These are phyloP conservation scores for Dendrophyllia cribrosa DNA, from an alignment of 64 coral and sea anemone genomes.

Conservation along the genomic window DNA sequence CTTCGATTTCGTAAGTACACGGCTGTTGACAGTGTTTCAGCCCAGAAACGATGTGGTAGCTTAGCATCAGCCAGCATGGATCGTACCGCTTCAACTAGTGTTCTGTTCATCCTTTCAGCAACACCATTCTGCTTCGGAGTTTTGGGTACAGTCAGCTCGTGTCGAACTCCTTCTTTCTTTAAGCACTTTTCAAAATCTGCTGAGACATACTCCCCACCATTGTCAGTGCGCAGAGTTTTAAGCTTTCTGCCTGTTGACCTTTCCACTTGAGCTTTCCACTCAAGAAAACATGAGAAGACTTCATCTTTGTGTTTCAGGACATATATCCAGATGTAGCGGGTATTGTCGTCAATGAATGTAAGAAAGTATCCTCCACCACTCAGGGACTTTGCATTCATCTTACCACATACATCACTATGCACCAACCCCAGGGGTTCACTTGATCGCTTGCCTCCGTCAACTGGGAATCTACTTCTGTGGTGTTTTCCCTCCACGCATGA, in stretches of 20 bases:
- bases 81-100: slow-evolving; percentile 46
- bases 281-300: slow-evolving; percentile 49
- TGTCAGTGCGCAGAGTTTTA: slow-evolving; percentile 41
- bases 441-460: not conserved
- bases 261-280: slow-evolving; percentile 41
- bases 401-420: slow-evolving; percentile 60
- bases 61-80: slow-evolving; percentile 68
- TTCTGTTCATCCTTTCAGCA: slow-evolving; percentile 78
- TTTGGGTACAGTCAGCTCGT: slow-evolving; percentile 45
- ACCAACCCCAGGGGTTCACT: slow-evolving; percentile 51
- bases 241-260: slow-evolving; percentile 20
- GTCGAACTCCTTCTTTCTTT: slow-evolving; percentile 47
- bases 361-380: slow-evolving; percentile 57
- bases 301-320: slow-evolving; percentile 57
- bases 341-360: slow-evolving; percentile 65
- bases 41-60: slow-evolving; percentile 71
- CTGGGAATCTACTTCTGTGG: slow-evolving; percentile 30
- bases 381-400: slow-evolving; percentile 26
- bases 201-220: slow-evolving; percentile 54
- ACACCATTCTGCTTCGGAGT: slow-evolving; percentile 65
- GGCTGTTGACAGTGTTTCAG: slow-evolving; percentile 29
- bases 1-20: slow-evolving; percentile 34
- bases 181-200: slow-evolving; percentile 65
- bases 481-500: slow-evolving; percentile 49
- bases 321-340: slow-evolving; percentile 30